Evolutionary conservation across 2,888 invertebrate species (phyloP).

Genomic region (Leptogaster cylindrica): DNA sequence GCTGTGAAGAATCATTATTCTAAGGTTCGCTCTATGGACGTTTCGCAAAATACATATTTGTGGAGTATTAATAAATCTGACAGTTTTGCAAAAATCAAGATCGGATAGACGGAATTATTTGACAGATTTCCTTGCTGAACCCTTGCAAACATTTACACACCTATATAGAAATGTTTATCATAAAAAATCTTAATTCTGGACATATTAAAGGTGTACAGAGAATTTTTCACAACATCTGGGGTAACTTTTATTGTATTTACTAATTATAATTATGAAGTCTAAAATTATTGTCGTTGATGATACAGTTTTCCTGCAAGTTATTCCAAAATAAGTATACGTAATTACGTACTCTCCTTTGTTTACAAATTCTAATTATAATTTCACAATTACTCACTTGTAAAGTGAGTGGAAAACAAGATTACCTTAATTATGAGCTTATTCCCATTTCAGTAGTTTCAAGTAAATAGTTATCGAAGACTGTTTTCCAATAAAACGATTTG

Average conservation of each 20-base stretch:
- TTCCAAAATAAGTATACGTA: too few species aligned
- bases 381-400: not conserved
- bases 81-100: not conserved
- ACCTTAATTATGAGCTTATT: not conserved
- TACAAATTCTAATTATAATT: not conserved
- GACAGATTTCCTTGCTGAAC: not conserved
- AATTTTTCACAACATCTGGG: too few species aligned
- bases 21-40: constrained; percentile 6
- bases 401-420: not conserved
- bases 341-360: not conserved
- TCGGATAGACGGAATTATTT: not conserved
- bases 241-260: too few species aligned
- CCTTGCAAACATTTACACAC: too few species aligned
- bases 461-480: too few species aligned
- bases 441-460: not conserved
- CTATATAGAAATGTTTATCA: too few species aligned
- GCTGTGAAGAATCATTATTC: constrained; percentile 8
- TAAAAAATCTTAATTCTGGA: too few species aligned
- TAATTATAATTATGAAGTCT: too few species aligned
- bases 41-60: not conserved
- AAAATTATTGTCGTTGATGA: too few species aligned
- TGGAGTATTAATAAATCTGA: constrained; percentile 30
- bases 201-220: too few species aligned
- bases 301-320: too few species aligned
- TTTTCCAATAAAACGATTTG: too few species aligned